Evolutionary conservation across 2,888 invertebrate species (phyloP).

Genomic region (Leptinotarsa haldemani): DNA sequence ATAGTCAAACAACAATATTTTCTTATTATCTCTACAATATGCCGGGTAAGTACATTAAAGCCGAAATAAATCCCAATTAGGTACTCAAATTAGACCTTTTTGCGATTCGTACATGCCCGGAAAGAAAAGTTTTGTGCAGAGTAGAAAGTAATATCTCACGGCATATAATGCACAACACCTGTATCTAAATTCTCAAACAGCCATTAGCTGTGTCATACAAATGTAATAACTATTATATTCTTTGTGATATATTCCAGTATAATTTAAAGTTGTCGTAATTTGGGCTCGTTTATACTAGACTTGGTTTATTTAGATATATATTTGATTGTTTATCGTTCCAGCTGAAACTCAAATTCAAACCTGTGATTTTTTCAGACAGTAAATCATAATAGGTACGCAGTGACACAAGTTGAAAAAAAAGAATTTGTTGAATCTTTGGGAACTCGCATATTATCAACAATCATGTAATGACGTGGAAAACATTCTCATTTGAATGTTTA

Average conservation of each 20-base stretch:
- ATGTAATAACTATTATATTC: conserved; percentile 50
- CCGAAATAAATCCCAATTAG: conserved; percentile 42
- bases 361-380: not conserved
- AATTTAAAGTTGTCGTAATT: conserved; percentile 47
- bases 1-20: conserved; percentile 16
- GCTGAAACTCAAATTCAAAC: conserved; percentile 13
- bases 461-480: too few relatives aligned
- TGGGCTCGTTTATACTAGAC: conserved; percentile 45
- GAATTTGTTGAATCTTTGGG: too few relatives aligned
- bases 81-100: conserved; percentile 37
- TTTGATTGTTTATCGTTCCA: conserved; percentile 40
- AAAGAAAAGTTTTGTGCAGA: conserved; percentile 36
- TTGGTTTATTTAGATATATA: conserved; percentile 47
- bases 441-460: too few relatives aligned
- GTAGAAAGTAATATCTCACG: conserved; percentile 45
- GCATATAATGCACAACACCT: conserved; percentile 51
- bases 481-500: too few relatives aligned
- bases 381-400: too few relatives aligned
- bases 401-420: too few relatives aligned
- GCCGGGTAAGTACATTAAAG: conserved; percentile 13
- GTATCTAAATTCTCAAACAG: conserved; percentile 50
- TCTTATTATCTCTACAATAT: conserved; percentile 12
- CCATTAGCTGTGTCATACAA: conserved; percentile 49
- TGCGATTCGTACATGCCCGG: conserved; percentile 26
- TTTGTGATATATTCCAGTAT: conserved; percentile 49